Base-by-base conservation (phyloP, 2,888 invertebrate genomes). In the Aleiodes alternator region DNA sequence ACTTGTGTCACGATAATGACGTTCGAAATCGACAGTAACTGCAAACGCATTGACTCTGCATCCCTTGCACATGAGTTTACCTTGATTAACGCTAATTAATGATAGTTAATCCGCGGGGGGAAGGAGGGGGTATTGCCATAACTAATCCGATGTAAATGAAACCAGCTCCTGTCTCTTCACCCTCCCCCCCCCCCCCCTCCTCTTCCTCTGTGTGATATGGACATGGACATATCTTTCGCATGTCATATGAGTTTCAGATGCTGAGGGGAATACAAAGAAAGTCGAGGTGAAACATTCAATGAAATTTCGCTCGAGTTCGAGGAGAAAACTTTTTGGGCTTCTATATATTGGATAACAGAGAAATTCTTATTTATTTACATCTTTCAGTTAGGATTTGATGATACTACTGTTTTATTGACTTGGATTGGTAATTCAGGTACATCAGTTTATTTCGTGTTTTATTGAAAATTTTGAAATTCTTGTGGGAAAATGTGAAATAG, bases 11-110 rank as follows among this genome's bases (percentile, higher is more conserved):
- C 69, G 72, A 79, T 80, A 77, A 80, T 79, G 77, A 80, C 69
- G 70, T 80, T 73, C n/a, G 69, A 61, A 68, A 72, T 69, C 73
- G 71, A 72, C 9, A 57, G 69, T 76, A 73, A 43, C 43, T 43
- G 43, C 68, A 72, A 78, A 72, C 77, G 69, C 78, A 78, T 74
- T 73, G 71, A 78, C 43, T 43, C 69, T 75, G 76, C 72, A 73
- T 66, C 69, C 76, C 64, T 70, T 31, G 43, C 43, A 43, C 43
- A 43, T 43, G 43, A 43, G 9, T 48, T 66, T 59, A 59, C 72
- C 73, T 73, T 77, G 77, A 78, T 80, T 72, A 80, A 78, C 78
- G 79, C 74, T 78, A 80, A 80, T 80, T 80, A 80, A 79, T 78
- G 73, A 77, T 72, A 70, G 76, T 61, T 23, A 55, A 70, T 57